Evolutionary conservation across 1,140 invertebrate genomes (phyloP).

Genomic region (Anastrepha ludens): DNA sequence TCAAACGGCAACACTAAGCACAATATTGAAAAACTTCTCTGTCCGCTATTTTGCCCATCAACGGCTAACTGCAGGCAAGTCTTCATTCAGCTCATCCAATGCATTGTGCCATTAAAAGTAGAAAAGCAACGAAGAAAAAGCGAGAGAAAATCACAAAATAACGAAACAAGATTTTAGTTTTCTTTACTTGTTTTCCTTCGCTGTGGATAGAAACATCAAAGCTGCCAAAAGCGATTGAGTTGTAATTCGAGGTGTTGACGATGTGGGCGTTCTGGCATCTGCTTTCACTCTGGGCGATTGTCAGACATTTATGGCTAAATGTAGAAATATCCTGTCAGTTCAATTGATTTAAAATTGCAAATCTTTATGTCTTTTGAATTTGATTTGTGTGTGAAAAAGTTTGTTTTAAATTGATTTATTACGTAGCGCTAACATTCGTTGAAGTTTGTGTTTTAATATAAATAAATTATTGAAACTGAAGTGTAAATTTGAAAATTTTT

Average conservation of each 20-base stretch:
- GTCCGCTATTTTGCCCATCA: no score
- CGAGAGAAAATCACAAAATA: not conserved
- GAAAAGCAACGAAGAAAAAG: constrained; percentile 1
- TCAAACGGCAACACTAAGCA: no score
- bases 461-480: no score
- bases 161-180: not conserved
- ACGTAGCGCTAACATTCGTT: no score
- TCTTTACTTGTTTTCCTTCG: not conserved
- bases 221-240: constrained; percentile 16
- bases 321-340: not conserved
- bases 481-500: no score
- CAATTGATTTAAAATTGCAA: constrained; percentile 1
- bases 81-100: not conserved
- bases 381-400: not conserved
- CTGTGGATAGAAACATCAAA: not conserved
- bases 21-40: no score
- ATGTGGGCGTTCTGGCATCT: not conserved
- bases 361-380: not conserved
- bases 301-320: not conserved
- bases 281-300: not conserved
- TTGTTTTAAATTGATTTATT: no score
- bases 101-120: not conserved
- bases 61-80: no score
- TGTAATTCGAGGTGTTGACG: not conserved
- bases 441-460: no score